phyloP scores from a whole-genome alignment of 2,888 invertebrate genomes.

The Eumerus sabulonum region DNA sequence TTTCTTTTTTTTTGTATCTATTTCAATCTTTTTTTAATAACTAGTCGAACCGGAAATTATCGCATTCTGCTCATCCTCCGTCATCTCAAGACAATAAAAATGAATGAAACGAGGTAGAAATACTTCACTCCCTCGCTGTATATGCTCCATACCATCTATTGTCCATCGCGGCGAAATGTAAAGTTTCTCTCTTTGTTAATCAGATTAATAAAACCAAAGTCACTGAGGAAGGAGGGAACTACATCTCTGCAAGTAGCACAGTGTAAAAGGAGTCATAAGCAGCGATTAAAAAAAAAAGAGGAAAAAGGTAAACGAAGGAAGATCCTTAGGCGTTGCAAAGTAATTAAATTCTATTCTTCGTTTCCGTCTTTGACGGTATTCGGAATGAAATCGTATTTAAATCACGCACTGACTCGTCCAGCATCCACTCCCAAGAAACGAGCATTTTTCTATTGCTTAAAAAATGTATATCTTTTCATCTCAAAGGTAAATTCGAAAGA shows the following conservation, averaged over 20 bases:
- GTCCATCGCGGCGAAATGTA: neutral
- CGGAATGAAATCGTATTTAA: constrained; percentile 52
- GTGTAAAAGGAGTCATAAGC: neutral
- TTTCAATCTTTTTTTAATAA: constrained; percentile 37
- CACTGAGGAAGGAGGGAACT: constrained; percentile 10
- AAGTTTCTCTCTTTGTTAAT: constrained; percentile 32
- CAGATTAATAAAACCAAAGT: constrained; percentile 24
- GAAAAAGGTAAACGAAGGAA: neutral
- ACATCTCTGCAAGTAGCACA: constrained; percentile 3
- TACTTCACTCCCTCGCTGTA: too few relatives aligned
- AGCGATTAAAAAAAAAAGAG: neutral
- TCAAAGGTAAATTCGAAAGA: constrained; percentile 23
- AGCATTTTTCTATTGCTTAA: constrained; percentile 12
- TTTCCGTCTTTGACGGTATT: constrained; percentile 28
- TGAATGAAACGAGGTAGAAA: constrained; percentile 23
- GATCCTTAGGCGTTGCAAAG: constrained; percentile 51
- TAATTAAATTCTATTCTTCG: constrained; percentile 52
- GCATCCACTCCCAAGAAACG: constrained; percentile 3
- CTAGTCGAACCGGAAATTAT: constrained; percentile 60
- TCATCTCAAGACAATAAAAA: constrained; percentile 43
- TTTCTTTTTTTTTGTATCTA: neutral
- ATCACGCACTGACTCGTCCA: constrained; percentile 48
- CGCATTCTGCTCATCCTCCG: constrained; percentile 53
- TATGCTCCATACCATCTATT: neutral
- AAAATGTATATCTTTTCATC: constrained; percentile 41